A percentile compares a stretch with the other conserved stretches of the same genome.
phyloP scores from a whole-genome alignment of 2,888 invertebrate species.

The Stramonita haemastoma region DNA sequence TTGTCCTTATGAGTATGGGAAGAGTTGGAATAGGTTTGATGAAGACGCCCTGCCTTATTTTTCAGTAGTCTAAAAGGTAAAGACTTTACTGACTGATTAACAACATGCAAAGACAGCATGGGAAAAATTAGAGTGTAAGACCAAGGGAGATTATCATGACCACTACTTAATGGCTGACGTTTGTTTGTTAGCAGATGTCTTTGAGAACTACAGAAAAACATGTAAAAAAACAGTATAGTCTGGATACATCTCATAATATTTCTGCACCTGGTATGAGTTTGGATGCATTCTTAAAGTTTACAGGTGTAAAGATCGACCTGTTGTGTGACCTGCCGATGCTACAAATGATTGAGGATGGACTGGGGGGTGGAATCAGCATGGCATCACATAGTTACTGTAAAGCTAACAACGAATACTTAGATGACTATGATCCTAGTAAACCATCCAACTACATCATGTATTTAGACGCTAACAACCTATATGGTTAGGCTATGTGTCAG shows the following conservation, averaged over 20 bases:
- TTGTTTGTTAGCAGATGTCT: conserved; percentile 24
- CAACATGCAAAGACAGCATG: background rate
- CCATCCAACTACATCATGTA: background rate
- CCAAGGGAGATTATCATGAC: conserved; percentile 29
- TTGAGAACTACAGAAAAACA: background rate
- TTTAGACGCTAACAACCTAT: background rate
- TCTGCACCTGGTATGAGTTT: background rate
- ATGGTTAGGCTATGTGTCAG: conserved; percentile 15
- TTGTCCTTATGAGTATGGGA: background rate
- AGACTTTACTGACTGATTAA: background rate
- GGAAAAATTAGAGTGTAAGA: background rate
- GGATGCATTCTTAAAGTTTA: conserved; percentile 16
- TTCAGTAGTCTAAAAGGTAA: background rate
- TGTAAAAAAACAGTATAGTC: background rate
- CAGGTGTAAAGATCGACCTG: background rate
- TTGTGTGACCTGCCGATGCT: background rate
- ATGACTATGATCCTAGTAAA: background rate
- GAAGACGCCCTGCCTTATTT: background rate
- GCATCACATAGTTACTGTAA: conserved; percentile 7
- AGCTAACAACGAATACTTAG: background rate
- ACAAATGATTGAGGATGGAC: conserved; percentile 15
- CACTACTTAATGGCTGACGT: conserved; percentile 3
- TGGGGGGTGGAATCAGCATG: background rate
- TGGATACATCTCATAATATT: background rate
- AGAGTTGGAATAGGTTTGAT: background rate